Base-by-base conservation (phyloP, 2,797 vertebrate species). In the Acanthurus tractus region DNA sequence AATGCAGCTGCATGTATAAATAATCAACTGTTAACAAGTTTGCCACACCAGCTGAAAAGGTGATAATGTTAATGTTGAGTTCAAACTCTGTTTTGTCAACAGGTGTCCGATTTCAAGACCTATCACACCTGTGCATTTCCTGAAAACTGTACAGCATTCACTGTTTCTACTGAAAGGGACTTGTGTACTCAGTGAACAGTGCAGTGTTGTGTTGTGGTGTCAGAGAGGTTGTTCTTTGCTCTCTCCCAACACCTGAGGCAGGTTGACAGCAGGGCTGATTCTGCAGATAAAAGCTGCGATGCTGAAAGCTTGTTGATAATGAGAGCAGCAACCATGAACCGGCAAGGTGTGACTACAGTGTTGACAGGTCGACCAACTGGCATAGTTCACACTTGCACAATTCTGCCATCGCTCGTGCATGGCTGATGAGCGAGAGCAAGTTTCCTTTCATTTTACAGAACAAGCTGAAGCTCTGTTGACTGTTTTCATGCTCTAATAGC, bases 291-390 rank as follows among this genome's bases (percentile, higher is more conserved):
- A 84, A 82, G 79, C 78, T 59, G 74, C 74, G 23, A 23, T 74
- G 87, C 74, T 91, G 93, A 94, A 86, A 86, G 88, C 79, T 84
- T 15, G 52, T 69, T 83, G 91, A 93, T 92, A 92, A 94, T 84
- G 85, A 90, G 75, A 85, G 76, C 79, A 72, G 86, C 34, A 34
- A 76, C 63, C 78, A 59, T 82, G 86, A 92, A 81, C 58, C 79
- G 66, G 71, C 73, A 79, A 86, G 88, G 79, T 73, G 76, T 79
- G 87, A 88, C 86, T 76, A 49, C 42, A 62, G 83, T 77, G 91
- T 67, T 91, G 91, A 94, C 88, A 91, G 86, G 72, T 79, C 64
- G 48, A 85, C 86, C 80, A 86, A 75, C 81, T 65, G 56, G 70
- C 83, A 81, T 49, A 61, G 57, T 59, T 91, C 83, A 79, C 84